Percentiles rank a stretch among this genome's conserved stretches.
Conservation (phyloP, 2,113 vertebrate genomes). For the Serinus canaria region DNA sequence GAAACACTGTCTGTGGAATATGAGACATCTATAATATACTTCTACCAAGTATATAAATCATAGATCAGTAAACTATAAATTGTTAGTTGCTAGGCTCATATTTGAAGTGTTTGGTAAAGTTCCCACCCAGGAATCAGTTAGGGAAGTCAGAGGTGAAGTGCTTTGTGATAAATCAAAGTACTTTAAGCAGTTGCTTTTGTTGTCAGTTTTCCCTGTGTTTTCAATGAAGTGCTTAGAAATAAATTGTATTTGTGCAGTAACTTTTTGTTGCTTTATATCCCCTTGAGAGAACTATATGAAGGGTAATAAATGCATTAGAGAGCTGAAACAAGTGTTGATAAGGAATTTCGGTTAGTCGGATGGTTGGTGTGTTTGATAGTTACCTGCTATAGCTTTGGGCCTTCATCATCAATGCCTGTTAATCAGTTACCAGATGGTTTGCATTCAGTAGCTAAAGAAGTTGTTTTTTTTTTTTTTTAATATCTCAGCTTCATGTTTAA, state of each 20-base stretch:
- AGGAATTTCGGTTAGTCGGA: conserved; percentile 43
- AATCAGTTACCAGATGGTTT: conserved; percentile 42
- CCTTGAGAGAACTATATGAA: conserved; percentile 5
- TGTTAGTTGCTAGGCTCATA: not conserved
- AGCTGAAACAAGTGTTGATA: conserved; percentile 3
- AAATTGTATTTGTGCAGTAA: not conserved
- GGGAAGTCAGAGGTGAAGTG: not conserved
- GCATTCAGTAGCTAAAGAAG: not conserved
- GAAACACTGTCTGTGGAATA: not conserved
- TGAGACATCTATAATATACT: not conserved
- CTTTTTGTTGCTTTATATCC: conserved; percentile 36
- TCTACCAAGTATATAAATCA: not conserved
- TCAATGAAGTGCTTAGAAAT: not conserved
- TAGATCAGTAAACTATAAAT: not conserved
- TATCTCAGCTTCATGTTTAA: not conserved
- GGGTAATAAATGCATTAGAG: conserved; percentile 47
- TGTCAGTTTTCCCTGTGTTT: not conserved
- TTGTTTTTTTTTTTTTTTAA: not conserved
- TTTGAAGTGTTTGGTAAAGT: not conserved
- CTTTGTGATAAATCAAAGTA: conserved; percentile 17
- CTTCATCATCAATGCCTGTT: conserved; percentile 32
- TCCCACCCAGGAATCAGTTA: not conserved
- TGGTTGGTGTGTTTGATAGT: not conserved
- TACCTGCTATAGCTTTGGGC: not conserved
- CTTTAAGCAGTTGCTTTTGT: not conserved